A percentile compares a stretch with the other conserved stretches of the same genome.
phyloP scores from a whole-genome alignment of 2,888 invertebrate genomes.

The Aphidoletes aphidimyza region DNA sequence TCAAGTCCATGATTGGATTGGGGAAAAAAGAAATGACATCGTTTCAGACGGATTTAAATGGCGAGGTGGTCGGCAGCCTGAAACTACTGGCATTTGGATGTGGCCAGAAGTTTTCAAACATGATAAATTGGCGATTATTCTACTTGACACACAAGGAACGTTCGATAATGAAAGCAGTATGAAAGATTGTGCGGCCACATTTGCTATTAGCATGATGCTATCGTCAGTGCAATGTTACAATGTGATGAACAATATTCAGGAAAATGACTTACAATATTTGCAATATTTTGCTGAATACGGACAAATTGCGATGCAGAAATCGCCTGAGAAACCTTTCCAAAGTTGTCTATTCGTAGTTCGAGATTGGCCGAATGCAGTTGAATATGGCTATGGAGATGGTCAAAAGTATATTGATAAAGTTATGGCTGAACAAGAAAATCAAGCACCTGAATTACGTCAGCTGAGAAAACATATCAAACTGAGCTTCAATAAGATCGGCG shows the following conservation, averaged over 20 bases:
- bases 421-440: not conserved
- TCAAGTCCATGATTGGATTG: no score
- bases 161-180: not conserved
- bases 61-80: conserved; percentile 31
- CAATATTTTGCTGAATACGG: conserved; percentile 47
- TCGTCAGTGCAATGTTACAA: conserved; percentile 52
- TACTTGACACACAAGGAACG: not conserved
- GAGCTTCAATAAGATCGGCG: conserved; percentile 20
- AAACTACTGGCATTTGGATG: not conserved
- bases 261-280: conserved; percentile 38
- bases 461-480: not conserved
- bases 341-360: conserved; percentile 46
- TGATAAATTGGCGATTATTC: not conserved
- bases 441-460: not conserved
- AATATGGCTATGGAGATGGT: conserved; percentile 28
- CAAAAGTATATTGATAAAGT: not conserved
- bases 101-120: not conserved
- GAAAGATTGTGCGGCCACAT: not conserved
- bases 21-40: no score
- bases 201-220: not conserved
- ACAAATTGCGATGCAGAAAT: conserved; percentile 2
- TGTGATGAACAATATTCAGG: conserved; percentile 52
- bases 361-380: conserved; percentile 52
- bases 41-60: not conserved
- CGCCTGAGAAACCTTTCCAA: conserved; percentile 7